phyloP scores from a whole-genome alignment of 2,113 vertebrate genomes.

The Sprattus sprattus region DNA sequence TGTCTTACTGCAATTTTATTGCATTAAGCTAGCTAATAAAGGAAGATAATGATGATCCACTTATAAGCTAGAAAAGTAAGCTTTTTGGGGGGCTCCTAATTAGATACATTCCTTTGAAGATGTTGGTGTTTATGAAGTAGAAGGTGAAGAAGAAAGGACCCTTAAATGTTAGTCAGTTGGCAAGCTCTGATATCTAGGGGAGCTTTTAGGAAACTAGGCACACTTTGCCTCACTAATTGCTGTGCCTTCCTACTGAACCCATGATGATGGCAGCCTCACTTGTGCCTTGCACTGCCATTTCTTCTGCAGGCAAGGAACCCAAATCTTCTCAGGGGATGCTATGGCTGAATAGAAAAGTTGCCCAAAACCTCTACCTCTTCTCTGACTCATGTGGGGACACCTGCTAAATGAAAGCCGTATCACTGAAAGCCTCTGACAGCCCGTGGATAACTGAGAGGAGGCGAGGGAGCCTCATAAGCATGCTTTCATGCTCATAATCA shows the following conservation, averaged over 20 bases:
- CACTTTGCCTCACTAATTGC: not conserved
- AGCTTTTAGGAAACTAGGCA: not conserved
- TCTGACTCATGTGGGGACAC: not conserved
- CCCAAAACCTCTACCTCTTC: not conserved
- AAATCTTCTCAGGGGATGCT: not conserved
- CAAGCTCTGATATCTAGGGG: not conserved
- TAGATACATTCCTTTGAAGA: not conserved
- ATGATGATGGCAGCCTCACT: not conserved
- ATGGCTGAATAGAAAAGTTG: not conserved
- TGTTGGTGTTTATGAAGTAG: not conserved
- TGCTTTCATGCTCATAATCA: too few relatives aligned
- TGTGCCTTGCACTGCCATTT: not conserved
- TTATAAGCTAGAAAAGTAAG: not conserved
- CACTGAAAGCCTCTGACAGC: not conserved
- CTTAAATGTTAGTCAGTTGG: not conserved
- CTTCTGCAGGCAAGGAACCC: not conserved
- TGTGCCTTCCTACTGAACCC: not conserved
- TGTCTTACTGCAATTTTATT: not conserved
- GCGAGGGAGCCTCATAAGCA: not conserved
- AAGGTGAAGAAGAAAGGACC: not conserved
- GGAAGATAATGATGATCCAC: not conserved
- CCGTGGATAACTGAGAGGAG: not conserved
- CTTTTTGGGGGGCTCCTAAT: not conserved
- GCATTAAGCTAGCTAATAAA: not conserved
- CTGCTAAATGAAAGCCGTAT: not conserved